Evolutionary conservation across 2,888 invertebrate genomes (phyloP).

Genomic region (Metellina segmentata): DNA sequence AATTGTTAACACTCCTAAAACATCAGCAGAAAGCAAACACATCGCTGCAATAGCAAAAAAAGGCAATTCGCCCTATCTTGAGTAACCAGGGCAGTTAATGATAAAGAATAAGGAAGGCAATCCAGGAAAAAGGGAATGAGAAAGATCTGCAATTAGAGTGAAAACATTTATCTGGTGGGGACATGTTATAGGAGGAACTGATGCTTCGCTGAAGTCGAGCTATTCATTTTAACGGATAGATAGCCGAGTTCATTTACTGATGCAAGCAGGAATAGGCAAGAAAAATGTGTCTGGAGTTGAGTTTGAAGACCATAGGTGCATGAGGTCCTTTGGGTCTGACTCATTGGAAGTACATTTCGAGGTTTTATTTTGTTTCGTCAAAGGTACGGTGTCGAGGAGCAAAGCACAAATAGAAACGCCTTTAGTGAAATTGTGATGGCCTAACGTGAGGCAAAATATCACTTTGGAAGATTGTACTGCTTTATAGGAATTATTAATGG

Average conservation of each 20-base stretch:
- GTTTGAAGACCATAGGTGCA: neutral
- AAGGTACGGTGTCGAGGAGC: no score
- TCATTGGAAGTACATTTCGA: no score
- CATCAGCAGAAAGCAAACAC: conserved; percentile 45
- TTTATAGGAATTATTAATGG: no score
- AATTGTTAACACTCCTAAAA: conserved; percentile 37
- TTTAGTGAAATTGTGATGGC: no score
- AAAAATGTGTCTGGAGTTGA: neutral
- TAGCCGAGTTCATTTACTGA: conserved; percentile 20
- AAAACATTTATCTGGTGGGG: conserved; percentile 52
- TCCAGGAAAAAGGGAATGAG: conserved; percentile 16
- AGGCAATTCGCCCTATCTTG: neutral
- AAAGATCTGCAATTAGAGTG: conserved; percentile 52
- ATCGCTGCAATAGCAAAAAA: conserved; percentile 1
- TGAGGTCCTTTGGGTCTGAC: no score
- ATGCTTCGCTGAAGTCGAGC: conserved; percentile 4
- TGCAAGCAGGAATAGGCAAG: neutral
- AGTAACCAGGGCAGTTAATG: conserved; percentile 15
- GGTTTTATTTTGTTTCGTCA: no score
- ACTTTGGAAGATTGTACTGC: no score
- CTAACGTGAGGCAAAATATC: no score
- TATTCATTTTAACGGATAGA: conserved; percentile 23
- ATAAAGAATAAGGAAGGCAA: conserved; percentile 56
- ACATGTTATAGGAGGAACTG: conserved; percentile 5
- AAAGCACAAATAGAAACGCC: no score